phyloP scores from a whole-genome alignment of 2,888 invertebrate genomes.

The Malthinus flaveolus region DNA sequence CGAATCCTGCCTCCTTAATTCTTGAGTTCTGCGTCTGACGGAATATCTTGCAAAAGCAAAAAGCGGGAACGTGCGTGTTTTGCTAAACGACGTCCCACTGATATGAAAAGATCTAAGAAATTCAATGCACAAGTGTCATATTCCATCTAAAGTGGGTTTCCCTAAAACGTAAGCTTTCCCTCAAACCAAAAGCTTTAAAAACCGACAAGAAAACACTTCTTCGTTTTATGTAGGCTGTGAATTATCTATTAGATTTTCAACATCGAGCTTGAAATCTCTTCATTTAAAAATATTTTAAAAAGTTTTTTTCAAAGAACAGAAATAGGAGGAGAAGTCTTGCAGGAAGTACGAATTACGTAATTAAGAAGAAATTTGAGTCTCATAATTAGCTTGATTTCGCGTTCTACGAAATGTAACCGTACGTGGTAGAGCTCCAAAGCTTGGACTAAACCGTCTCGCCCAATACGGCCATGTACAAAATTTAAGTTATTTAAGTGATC shows the following conservation, averaged over 20 bases:
- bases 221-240: not conserved
- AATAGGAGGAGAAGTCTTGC: too few relatives aligned
- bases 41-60: conserved; percentile 27
- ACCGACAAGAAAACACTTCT: conserved; percentile 3
- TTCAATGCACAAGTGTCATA: conserved; percentile 28
- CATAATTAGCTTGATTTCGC: too few relatives aligned
- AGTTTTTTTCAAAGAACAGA: too few relatives aligned
- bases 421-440: too few relatives aligned
- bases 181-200: conserved; percentile 2
- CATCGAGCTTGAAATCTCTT: too few relatives aligned
- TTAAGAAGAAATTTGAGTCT: too few relatives aligned
- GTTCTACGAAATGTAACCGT: too few relatives aligned
- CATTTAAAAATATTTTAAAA: too few relatives aligned
- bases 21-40: conserved; percentile 27
- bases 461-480: too few relatives aligned
- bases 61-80: conserved; percentile 29
- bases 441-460: too few relatives aligned
- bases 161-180: conserved; percentile 2
- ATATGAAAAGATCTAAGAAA: conserved; percentile 23
- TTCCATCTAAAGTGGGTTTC: conserved; percentile 18
- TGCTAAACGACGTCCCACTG: conserved; percentile 23
- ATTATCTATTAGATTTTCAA: not conserved
- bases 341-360: too few relatives aligned
- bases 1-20: conserved; percentile 20
- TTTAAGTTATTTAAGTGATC: too few relatives aligned